phyloP scores from a whole-genome alignment of 2,113 vertebrate species.

The Nycticryphes semicollaris region DNA sequence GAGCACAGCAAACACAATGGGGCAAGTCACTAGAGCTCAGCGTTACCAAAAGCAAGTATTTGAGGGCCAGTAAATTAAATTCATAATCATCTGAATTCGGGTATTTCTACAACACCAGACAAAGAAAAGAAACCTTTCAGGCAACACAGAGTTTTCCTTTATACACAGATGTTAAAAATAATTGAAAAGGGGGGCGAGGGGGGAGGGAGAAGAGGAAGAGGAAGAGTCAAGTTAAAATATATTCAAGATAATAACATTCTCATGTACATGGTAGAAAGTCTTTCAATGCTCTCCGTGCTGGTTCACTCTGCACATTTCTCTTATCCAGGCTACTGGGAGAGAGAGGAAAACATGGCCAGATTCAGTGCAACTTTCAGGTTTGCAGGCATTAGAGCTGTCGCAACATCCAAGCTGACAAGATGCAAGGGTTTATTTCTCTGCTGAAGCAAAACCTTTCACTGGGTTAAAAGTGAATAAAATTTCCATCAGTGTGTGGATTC shows the following conservation, averaged over 20 bases:
- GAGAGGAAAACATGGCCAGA: not conserved
- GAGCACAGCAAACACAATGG: not conserved
- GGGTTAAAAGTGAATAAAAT: not conserved
- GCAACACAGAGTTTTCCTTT: not conserved
- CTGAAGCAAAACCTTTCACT: not conserved
- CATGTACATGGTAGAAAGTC: not conserved
- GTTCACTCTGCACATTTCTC: not conserved
- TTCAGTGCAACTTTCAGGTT: not conserved
- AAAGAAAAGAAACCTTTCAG: conserved; percentile 28
- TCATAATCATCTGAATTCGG: not conserved
- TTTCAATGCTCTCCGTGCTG: not conserved
- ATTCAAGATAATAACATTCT: not conserved
- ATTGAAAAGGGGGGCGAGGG: not conserved
- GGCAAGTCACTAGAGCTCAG: conserved; percentile 34
- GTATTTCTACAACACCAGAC: not conserved
- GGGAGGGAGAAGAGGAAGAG: not conserved
- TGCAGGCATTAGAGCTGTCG: not conserved
- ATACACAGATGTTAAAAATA: not conserved
- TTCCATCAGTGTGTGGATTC: not conserved
- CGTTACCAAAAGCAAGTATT: conserved; percentile 10
- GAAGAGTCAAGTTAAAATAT: not conserved
- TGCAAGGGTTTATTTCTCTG: not conserved
- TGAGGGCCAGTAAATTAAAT: not conserved
- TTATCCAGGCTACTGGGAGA: not conserved
- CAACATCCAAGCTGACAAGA: not conserved